Base-by-base conservation (phyloP, 2,797 vertebrate species). In the Tenualosa thibaudeaui region DNA sequence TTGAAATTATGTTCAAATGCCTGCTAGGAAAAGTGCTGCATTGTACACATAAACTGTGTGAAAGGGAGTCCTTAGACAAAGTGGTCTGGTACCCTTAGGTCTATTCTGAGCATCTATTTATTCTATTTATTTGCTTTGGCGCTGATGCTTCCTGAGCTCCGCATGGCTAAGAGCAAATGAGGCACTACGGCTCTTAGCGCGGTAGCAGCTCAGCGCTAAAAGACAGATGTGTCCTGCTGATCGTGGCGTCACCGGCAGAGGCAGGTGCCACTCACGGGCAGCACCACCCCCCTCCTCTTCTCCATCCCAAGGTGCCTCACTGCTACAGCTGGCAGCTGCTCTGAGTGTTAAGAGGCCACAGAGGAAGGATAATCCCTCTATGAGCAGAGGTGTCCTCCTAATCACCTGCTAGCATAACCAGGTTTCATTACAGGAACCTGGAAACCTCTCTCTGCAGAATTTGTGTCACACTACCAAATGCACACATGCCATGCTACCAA, bases 321-420 rank as follows among this genome's bases (percentile, higher is more conserved):
- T 22, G 71, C 19, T 19, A 6, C 71, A 46, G 37, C 17, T 40
- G 43, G 71, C 71, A 78, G 71, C 71, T 78, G 71, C 40, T 19
- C 17, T 4, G 37, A 22, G 10, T 6, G 37, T 40, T 78, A 17
- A 43, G 37, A 5, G 40, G 15, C 13, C 17, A 9, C 17, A 40
- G 40, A 43, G 71, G 71, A 78, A 46, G 71, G 71, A 46, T 78
- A 43, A 78, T 78, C 71, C 40, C 71, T 22, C 40, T 3, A 78
- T 7, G 71, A 46, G 37, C 71, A 78, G 71, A 43, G 71, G 71
- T 78, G 40, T 78, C 71, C 71, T 78, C 15, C 71, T 78, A 78
- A 78, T 78, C 40, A 9, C 71, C 40, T 7, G 1, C 71, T 43
- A 46, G 37, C 71, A 78, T 43, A 46, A 78, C 46, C 15, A 78